phyloP scores from a whole-genome alignment of 2,888 invertebrate species.

The Leptopilina myrica region DNA sequence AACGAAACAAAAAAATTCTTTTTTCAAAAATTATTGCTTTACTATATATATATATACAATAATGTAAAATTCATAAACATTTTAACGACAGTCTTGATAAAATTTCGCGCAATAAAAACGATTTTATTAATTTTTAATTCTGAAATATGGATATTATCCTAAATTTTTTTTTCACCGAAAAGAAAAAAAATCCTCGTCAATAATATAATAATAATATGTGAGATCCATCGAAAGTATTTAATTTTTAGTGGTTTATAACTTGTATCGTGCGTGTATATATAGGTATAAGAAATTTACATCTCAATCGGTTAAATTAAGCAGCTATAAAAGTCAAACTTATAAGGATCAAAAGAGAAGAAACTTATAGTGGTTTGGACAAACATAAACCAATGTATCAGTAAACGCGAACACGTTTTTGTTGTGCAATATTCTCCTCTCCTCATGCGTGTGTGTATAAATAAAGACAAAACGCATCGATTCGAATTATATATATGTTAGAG shows the following conservation, averaged over 20 bases:
- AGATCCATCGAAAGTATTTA: background rate
- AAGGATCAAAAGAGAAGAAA: conserved; percentile 26
- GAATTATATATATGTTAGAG: conserved; percentile 24
- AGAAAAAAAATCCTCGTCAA: no score
- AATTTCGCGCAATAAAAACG: conserved; percentile 9
- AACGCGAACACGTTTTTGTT: conserved; percentile 30
- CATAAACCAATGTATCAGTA: conserved; percentile 9
- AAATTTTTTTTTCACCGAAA: background rate
- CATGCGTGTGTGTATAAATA: conserved; percentile 2
- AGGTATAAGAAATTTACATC: conserved; percentile 2
- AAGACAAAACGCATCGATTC: conserved; percentile 31
- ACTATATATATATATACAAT: no score
- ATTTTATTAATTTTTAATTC: conserved; percentile 31
- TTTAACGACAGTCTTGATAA: background rate
- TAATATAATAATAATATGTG: no score
- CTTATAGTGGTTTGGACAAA: background rate
- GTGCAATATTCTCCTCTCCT: conserved; percentile 2
- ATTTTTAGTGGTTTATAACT: background rate
- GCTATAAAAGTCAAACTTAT: conserved; percentile 34
- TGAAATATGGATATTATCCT: background rate
- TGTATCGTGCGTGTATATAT: no score
- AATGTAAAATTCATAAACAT: background rate
- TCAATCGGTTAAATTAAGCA: conserved; percentile 18
- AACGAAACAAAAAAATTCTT: no score
- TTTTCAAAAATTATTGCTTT: no score